A percentile compares a stretch with the other conserved stretches of the same genome.
These are phyloP conservation scores for Rhabdomys pumilio DNA, from an alignment of 2,797 vertebrate species.

Conservation along the genomic window DNA sequence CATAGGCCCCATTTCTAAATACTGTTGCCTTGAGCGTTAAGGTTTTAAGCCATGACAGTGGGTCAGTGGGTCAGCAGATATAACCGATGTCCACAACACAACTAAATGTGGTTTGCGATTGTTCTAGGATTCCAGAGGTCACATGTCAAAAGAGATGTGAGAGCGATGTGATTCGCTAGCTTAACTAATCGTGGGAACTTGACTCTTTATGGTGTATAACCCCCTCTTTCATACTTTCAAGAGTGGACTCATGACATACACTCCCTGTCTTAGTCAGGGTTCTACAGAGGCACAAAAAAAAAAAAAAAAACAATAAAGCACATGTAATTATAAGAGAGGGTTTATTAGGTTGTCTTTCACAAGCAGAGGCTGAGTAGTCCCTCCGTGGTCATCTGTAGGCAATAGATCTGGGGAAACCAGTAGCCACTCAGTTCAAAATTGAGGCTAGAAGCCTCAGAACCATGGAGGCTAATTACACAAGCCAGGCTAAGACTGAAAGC, in stretches of 20 bases:
- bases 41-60: not conserved
- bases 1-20: not conserved
- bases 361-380: not conserved
- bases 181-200: slow-evolving; percentile 11
- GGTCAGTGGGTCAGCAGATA: not conserved
- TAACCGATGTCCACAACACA: not conserved
- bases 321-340: not conserved
- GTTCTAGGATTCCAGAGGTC: slow-evolving; percentile 39
- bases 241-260: not conserved
- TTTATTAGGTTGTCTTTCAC: slow-evolving; percentile 7
- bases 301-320: not conserved
- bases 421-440: not conserved
- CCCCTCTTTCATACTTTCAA: not conserved
- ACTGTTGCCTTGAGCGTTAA: not conserved
- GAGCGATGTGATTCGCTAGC: not conserved
- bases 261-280: not conserved
- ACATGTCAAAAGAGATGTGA: slow-evolving; percentile 11
- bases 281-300: not conserved
- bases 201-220: not conserved
- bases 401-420: not conserved
- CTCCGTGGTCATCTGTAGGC: not conserved
- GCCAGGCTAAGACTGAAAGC: not conserved
- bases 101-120: slow-evolving; percentile 7
- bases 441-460: not conserved
- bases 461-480: not conserved